phyloP scores from a whole-genome alignment of 2,797 vertebrate genomes.

The Anguilla marmorata region DNA sequence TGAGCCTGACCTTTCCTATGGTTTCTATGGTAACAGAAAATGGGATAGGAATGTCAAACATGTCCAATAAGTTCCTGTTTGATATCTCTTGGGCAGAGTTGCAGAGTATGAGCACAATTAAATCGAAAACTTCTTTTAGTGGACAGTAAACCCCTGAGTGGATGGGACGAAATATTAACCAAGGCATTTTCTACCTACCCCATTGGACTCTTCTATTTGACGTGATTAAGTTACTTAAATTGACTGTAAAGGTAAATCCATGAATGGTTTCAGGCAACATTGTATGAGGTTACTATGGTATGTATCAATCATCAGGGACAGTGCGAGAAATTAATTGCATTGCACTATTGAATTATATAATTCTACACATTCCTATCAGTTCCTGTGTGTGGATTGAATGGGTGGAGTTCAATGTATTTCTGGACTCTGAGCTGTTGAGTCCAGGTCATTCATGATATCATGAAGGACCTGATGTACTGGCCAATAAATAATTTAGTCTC shows the following conservation, averaged over 20 bases:
- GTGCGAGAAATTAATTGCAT: too few relatives aligned
- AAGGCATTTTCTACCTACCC: conserved; percentile 41
- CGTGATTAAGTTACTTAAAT: conserved; percentile 54
- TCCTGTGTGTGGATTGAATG: too few relatives aligned
- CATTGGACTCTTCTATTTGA: conserved; percentile 46
- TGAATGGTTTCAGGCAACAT: too few relatives aligned
- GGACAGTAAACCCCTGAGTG: conserved; percentile 26
- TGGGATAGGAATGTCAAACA: conserved; percentile 49
- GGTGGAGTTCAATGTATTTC: too few relatives aligned
- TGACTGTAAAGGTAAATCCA: background rate
- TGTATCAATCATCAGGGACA: too few relatives aligned
- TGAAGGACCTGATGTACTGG: too few relatives aligned
- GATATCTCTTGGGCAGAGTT: conserved; percentile 56
- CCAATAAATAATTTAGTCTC: too few relatives aligned
- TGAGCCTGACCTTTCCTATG: conserved; percentile 54
- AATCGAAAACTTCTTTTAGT: conserved; percentile 51
- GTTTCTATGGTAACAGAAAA: conserved; percentile 68
- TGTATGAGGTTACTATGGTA: too few relatives aligned
- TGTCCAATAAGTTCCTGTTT: conserved; percentile 57
- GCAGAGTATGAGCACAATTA: conserved; percentile 61
- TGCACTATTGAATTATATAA: too few relatives aligned
- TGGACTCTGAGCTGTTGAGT: too few relatives aligned
- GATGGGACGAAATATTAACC: conserved; percentile 41
- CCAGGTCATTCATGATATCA: too few relatives aligned
- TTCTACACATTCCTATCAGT: too few relatives aligned